Evolutionary conservation across 1,140 invertebrate species (phyloP).

Genomic region (Calycopis cecrops): DNA sequence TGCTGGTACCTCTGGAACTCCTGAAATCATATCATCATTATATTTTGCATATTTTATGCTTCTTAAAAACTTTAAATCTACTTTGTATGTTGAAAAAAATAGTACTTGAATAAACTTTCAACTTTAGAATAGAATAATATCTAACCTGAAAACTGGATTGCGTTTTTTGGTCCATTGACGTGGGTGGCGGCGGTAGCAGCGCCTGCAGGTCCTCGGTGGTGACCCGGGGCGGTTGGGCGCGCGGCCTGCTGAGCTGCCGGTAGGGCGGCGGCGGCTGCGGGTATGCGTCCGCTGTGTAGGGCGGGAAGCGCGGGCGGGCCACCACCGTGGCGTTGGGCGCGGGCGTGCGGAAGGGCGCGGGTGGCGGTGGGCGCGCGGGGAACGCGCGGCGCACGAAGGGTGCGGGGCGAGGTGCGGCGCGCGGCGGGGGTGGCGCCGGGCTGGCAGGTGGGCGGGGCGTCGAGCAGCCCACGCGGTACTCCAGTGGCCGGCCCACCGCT

Average conservation of each 20-base stretch:
- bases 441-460: constrained; percentile 62
- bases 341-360: constrained; percentile 47
- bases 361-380: constrained; percentile 33
- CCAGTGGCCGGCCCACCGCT: constrained; percentile 64
- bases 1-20: constrained; percentile 78
- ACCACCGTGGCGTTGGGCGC: constrained; percentile 37
- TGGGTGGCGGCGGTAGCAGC: constrained; percentile 69
- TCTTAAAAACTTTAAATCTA: too few relatives aligned
- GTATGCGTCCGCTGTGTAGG: constrained; percentile 43
- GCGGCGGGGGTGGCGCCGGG: constrained; percentile 37
- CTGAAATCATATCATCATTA: constrained; percentile 48
- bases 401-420: constrained; percentile 31
- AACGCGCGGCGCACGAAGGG: constrained; percentile 40
- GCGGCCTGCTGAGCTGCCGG: constrained; percentile 39
- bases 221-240: constrained; percentile 39
- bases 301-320: constrained; percentile 46
- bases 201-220: constrained; percentile 70
- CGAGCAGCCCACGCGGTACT: constrained; percentile 47
- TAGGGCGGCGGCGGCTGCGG: constrained; percentile 48
- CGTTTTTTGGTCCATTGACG: constrained; percentile 77
- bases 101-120: background rate
- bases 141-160: constrained; percentile 76
- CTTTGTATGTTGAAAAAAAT: too few relatives aligned
- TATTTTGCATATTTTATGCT: background rate
- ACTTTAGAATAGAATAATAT: background rate